A percentile compares a stretch with the other conserved stretches of the same genome.
Evolutionary conservation across 2,888 invertebrate genomes (phyloP).

Genomic region (Megamerina dolium): DNA sequence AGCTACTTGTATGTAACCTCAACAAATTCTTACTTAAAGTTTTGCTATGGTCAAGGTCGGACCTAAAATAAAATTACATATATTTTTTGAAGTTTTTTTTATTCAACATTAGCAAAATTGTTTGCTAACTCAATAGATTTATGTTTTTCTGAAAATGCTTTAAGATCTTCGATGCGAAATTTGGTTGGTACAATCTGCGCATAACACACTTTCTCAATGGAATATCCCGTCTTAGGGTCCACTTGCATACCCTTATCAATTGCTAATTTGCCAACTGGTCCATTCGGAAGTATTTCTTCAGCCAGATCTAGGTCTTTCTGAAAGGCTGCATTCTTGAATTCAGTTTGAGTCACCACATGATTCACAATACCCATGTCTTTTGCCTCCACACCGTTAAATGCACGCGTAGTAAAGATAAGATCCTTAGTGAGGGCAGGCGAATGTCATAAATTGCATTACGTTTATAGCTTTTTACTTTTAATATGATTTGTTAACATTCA

Average conservation of each 20-base stretch:
- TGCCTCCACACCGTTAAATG: conserved; percentile 77
- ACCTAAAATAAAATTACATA: too few relatives aligned
- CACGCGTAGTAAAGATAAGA: conserved; percentile 78
- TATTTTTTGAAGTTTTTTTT: too few relatives aligned
- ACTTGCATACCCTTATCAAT: conserved; percentile 81
- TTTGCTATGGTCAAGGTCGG: too few relatives aligned
- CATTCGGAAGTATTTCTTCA: conserved; percentile 81
- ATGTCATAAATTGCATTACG: too few relatives aligned
- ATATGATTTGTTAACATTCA: too few relatives aligned
- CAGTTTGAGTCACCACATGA: conserved; percentile 76
- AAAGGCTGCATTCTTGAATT: conserved; percentile 73
- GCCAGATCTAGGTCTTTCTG: conserved; percentile 75
- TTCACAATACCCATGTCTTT: conserved; percentile 72
- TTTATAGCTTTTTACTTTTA: too few relatives aligned
- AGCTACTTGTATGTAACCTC: too few relatives aligned
- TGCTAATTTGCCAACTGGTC: conserved; percentile 88
- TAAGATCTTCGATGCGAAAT: conserved; percentile 88
- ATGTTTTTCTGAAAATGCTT: conserved; percentile 90
- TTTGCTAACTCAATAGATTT: too few relatives aligned
- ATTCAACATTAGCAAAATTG: too few relatives aligned
- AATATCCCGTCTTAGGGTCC: conserved; percentile 68
- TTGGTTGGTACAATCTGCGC: conserved; percentile 84
- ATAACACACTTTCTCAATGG: conserved; percentile 90
- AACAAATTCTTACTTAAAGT: too few relatives aligned
- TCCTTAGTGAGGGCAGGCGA: conserved; percentile 88